Percentiles rank a stretch among this genome's conserved stretches.
Evolutionary conservation across 2,888 invertebrate genomes (phyloP).

Genomic region (Cremastobaeus sp.): DNA sequence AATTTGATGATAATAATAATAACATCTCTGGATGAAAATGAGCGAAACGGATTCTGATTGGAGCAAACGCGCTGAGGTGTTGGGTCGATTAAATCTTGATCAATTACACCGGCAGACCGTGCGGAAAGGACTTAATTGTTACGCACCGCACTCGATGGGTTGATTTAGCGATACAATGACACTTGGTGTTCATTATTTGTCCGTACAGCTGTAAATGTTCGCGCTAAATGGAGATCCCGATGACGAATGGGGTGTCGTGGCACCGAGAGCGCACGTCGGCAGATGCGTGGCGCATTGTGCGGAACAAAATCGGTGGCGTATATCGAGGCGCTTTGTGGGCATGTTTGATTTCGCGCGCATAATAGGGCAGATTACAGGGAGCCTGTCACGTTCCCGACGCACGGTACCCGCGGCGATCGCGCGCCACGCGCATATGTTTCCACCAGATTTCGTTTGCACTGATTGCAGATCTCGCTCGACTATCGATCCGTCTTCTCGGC

Average conservation of each 20-base stretch:
- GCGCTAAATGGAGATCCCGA: constrained; percentile 53
- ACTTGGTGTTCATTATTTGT: constrained; percentile 42
- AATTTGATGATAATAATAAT: no score
- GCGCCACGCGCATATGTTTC: constrained; percentile 49
- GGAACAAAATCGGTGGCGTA: constrained; percentile 48
- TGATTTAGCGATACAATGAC: constrained; percentile 52
- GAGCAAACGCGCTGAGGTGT: no score
- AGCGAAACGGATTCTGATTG: no score
- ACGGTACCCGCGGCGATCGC: constrained; percentile 35
- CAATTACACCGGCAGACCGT: no score
- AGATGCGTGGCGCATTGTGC: constrained; percentile 61
- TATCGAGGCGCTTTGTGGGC: constrained; percentile 45
- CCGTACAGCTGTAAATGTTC: constrained; percentile 61
- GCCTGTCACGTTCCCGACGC: constrained; percentile 39
- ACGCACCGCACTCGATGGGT: constrained; percentile 19
- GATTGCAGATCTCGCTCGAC: constrained; percentile 13
- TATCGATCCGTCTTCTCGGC: no score
- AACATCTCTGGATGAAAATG: no score
- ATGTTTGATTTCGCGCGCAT: constrained; percentile 60
- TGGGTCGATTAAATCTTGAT: background rate
- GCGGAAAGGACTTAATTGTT: background rate
- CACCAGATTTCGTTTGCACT: constrained; percentile 11
- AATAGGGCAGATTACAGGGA: constrained; percentile 56
- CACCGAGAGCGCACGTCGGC: constrained; percentile 44
- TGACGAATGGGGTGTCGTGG: constrained; percentile 38